Evolutionary conservation across 35 echinoderm and acorn worm species (phyloP), one percentile per base, ranked within the genome.

Genomic region (Holothuria glaberrima): DNA sequence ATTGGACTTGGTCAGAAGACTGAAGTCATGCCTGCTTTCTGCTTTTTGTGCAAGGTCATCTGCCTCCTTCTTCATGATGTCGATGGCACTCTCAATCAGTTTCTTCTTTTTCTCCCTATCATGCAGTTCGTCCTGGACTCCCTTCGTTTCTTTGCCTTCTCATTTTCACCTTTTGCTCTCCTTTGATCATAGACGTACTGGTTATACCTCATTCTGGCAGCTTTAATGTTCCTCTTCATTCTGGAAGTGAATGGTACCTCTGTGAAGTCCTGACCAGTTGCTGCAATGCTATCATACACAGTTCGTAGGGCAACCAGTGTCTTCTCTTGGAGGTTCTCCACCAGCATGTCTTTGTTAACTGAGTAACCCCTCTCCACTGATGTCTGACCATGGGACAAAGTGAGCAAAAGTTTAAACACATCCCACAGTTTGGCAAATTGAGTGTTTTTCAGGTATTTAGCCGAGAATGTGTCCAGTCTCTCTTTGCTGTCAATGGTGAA

Each of bases 81-180:
- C 28, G 12, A 65, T 65, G 62, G 62, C 62, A 65, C 28, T 65
- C 62, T n/a, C 20, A 65, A 65, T 65, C 62, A 65, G 62, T 65
- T 65, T 65, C 62, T 65, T 2, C 20, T 65, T 65, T 65, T 29
- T 65, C 62, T 65, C 28, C 62, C 62, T 4, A 65, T 65, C 62
- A 65, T 65, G 62, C 62, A 65, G 12, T 65, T 65, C 28, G 12
- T 65, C 62, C 12, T 65, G 62, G 62, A 65, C 62, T 65, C 3
- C 62, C 62, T 65, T 65, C 62, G 27, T 65, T 65, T 65, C 62
- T 65, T 65, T 65, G 62, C 62, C 62, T 65, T 65, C 62, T 65
- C 62, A 2, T 65, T 65, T 29, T 65, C 62, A 29, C 62, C 12
- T 65, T 65, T 65, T 65, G 62, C 62, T 65, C 5, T 65, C 62